phyloP scores from a whole-genome alignment of 1,140 invertebrate genomes.

The Bombus sibiricus region DNA sequence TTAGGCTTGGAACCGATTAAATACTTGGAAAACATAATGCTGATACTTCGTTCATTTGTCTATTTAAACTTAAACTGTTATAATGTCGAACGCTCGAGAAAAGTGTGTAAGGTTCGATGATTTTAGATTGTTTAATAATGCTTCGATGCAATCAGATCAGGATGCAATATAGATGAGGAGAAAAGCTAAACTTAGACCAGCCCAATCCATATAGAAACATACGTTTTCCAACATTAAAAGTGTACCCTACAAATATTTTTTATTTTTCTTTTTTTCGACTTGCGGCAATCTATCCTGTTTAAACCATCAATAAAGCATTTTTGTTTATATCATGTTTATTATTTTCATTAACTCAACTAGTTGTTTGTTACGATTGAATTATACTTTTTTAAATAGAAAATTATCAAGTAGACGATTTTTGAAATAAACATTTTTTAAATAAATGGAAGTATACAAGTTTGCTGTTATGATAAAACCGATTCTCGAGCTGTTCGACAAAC shows the following conservation, averaged over 20 bases:
- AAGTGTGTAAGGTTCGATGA: conserved; percentile 30
- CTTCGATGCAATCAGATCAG: not conserved
- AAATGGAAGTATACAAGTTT: too few relatives aligned
- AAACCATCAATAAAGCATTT: not conserved
- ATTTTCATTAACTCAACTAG: not conserved
- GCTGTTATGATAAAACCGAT: conserved; percentile 10
- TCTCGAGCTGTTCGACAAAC: conserved; percentile 59
- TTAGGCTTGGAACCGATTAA: too few relatives aligned
- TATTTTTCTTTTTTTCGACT: too few relatives aligned
- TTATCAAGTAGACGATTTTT: too few relatives aligned
- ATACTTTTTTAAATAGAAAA: not conserved
- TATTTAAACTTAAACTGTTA: conserved; percentile 33
- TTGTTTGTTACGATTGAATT: not conserved
- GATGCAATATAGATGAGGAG: too few relatives aligned
- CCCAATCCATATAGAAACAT: not conserved
- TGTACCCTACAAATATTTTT: not conserved
- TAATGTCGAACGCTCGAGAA: conserved; percentile 59
- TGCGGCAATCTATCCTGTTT: not conserved
- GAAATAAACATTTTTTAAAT: too few relatives aligned
- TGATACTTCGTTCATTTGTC: conserved; percentile 36
- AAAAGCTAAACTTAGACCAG: not conserved
- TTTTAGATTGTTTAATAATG: not conserved
- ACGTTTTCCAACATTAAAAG: not conserved
- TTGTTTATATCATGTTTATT: not conserved
- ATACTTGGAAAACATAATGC: not conserved